phyloP scores from a whole-genome alignment of 2,113 vertebrate species.

The Pedetes capensis region DNA sequence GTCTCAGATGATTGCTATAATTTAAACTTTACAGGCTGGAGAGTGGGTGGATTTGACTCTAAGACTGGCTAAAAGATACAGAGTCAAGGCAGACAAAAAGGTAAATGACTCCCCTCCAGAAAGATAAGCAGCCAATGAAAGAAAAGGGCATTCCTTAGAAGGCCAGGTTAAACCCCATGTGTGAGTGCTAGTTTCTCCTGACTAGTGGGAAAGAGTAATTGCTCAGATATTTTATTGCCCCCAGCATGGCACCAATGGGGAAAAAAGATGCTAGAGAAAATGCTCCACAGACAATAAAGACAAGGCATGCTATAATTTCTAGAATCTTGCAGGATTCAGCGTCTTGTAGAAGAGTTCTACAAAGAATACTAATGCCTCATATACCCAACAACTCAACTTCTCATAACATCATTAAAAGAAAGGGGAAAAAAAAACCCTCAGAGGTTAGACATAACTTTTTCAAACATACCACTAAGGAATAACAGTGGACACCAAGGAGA shows the following conservation, averaged over 20 bases:
- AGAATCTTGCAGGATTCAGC: neutral
- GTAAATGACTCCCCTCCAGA: neutral
- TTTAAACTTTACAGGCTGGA: neutral
- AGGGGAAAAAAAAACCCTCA: neutral
- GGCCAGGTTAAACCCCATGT: neutral
- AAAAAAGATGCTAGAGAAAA: neutral
- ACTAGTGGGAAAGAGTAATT: neutral
- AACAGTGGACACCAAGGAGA: neutral
- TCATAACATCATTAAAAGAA: neutral
- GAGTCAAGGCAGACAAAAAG: neutral
- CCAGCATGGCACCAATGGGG: neutral
- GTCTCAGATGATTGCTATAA: neutral
- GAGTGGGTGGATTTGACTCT: neutral
- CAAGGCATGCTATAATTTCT: neutral
- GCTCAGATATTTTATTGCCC: neutral
- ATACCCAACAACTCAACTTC: constrained; percentile 6
- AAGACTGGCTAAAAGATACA: neutral
- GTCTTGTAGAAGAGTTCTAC: neutral
- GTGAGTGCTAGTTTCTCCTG: neutral
- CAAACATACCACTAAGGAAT: neutral
- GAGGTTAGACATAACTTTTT: neutral
- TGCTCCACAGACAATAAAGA: neutral
- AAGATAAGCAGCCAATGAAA: neutral
- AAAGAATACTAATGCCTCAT: neutral
- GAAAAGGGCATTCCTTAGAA: neutral